Base-by-base conservation (phyloP, 2,113 vertebrate genomes). In the Salvelinus sp. region DNA sequence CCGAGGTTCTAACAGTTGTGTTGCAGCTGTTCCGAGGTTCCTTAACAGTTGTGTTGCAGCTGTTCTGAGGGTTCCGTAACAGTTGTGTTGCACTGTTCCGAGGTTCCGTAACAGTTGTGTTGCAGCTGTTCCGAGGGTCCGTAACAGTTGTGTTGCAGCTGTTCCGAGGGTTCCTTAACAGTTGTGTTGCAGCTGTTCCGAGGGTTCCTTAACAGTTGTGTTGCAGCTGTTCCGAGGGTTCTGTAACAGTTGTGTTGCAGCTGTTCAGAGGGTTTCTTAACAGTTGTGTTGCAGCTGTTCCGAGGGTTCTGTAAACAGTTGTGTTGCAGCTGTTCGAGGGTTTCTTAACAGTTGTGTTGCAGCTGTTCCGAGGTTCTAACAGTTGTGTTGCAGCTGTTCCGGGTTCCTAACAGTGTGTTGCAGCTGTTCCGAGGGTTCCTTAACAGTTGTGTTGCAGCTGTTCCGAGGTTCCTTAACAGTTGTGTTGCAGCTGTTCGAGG, bases 321-420 rank as follows among this genome's bases (percentile, higher is more conserved):
- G 66, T 78, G 81, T 85, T 83, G 79, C 73, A 79, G 81, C 83
- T 82, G 78, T 83, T 73, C 86, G 76, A 82, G 78, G 80, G 80
- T 33, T 33, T 1, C 6, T 0, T 33, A 33, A 33, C 33, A 33
- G 33, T 33, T 84, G 66, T 78, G 81, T 85, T 83, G 79, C 73
- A 80, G 81, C 83, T 82, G 78, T 83, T 73, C 87, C 83, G 76
- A 82, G 79, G 80, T 78, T 82, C 76, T 27, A 27, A 27, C 47
- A 50, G 12, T 33, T 33, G 33, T 33, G 5, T 33, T 33, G 33
- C 33, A 33, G 33, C 33, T 82, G 78, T 83, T 73, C 87, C 83
- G 76, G 33, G 6, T 82, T 78, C 0, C 2, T 27, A 27, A 27
- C 4, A 16, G 48, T 82, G n/a, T 33, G 30, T 33, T 33, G 79